Conservation (phyloP, 2,888 invertebrate species). For the Pharmacophagus antenor region DNA sequence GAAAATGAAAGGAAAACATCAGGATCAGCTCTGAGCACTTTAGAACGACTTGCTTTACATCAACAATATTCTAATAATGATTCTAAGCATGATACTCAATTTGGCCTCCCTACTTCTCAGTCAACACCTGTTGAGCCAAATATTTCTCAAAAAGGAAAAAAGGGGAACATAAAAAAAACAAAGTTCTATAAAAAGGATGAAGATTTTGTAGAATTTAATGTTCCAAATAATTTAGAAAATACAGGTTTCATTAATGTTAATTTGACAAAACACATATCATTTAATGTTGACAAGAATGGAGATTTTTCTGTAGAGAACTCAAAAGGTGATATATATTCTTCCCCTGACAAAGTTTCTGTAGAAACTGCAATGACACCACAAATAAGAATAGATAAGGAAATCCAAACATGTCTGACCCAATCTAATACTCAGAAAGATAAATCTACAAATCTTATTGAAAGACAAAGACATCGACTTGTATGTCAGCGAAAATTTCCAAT, state of each 20-base stretch:
- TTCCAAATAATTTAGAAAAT: slow-evolving; percentile 52
- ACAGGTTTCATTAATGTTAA: slow-evolving; percentile 66
- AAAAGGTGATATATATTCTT: slow-evolving; percentile 50
- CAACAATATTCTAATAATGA: slow-evolving; percentile 73
- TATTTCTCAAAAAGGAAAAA: slow-evolving; percentile 57
- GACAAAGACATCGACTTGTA: slow-evolving; percentile 30
- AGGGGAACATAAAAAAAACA: slow-evolving; percentile 53
- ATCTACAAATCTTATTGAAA: slow-evolving; percentile 35
- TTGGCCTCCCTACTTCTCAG: slow-evolving; percentile 76
- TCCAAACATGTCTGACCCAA: slow-evolving; percentile 57
- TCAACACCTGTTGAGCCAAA: slow-evolving; percentile 73
- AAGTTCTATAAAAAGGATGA: slow-evolving; percentile 64
- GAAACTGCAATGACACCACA: slow-evolving; percentile 42
- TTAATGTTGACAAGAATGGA: slow-evolving; percentile 70
- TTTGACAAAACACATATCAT: slow-evolving; percentile 71
- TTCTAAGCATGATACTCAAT: slow-evolving; percentile 47
- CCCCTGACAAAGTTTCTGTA: slow-evolving; percentile 49
- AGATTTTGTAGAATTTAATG: slow-evolving; percentile 63
- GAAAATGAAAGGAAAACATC: slow-evolving; percentile 77
- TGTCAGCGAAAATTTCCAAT: slow-evolving; percentile 52
- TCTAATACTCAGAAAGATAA: slow-evolving; percentile 40
- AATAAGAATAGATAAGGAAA: slow-evolving; percentile 59
- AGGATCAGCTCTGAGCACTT: slow-evolving; percentile 78
- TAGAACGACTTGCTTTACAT: slow-evolving; percentile 82
- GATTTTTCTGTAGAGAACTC: slow-evolving; percentile 55